A percentile compares a stretch with the other conserved stretches of the same genome.
Evolutionary conservation across 1,140 invertebrate species (phyloP).

Genomic region (Vollenhovia emeryi): DNA sequence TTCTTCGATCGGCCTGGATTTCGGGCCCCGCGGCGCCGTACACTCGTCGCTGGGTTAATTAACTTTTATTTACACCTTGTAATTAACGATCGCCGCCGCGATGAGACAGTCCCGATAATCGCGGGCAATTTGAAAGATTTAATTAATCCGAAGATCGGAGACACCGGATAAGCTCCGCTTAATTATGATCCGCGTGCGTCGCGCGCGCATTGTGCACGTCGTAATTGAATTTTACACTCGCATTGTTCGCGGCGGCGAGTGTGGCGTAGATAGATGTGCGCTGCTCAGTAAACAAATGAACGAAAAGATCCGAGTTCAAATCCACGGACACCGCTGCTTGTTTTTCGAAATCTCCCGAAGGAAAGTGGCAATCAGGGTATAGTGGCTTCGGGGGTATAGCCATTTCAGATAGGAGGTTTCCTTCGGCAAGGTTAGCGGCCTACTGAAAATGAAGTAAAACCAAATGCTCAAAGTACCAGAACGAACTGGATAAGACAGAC

Average conservation of each 20-base stretch:
- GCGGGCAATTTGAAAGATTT: slow-evolving; percentile 64
- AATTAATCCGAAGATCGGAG: slow-evolving; percentile 63
- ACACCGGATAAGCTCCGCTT: slow-evolving; percentile 52
- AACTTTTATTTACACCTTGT: slow-evolving; percentile 59
- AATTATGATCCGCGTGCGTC: slow-evolving; percentile 37
- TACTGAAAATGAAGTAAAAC: too few species aligned
- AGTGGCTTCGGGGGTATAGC: too few species aligned
- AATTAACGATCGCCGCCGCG: slow-evolving; percentile 64
- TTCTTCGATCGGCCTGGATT: slow-evolving; percentile 41
- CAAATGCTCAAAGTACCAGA: too few species aligned
- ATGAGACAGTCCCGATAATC: slow-evolving; percentile 41
- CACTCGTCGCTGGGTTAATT: slow-evolving; percentile 51
- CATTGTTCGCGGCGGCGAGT: neutral
- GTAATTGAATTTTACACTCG: slow-evolving; percentile 42
- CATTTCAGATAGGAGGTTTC: too few species aligned
- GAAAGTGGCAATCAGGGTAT: too few species aligned
- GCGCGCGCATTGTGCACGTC: slow-evolving; percentile 23
- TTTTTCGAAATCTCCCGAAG: too few species aligned
- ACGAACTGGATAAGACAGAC: too few species aligned
- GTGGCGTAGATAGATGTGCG: too few species aligned
- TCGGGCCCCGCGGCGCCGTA: slow-evolving; percentile 3
- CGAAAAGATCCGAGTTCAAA: too few species aligned
- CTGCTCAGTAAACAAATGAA: too few species aligned
- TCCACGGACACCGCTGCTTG: too few species aligned
- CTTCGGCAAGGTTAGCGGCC: too few species aligned